Evolutionary conservation across 2,888 invertebrate genomes (phyloP), one percentile per base, ranked within the genome.

Genomic region (Osmoderma eremita): DNA sequence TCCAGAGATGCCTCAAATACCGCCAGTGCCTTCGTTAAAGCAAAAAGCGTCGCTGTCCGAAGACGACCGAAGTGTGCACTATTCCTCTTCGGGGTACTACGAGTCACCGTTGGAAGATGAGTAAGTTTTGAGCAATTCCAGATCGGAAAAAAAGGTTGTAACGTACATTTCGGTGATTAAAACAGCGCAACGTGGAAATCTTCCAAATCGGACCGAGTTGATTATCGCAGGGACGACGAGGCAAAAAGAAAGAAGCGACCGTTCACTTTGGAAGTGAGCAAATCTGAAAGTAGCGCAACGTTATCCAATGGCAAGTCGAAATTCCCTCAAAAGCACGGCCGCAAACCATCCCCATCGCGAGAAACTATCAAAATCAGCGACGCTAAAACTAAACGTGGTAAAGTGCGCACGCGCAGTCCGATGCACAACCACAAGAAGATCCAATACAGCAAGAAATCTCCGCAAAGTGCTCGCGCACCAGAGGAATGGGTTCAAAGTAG

Each of bases 11-110:
- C 77, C 77, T 73, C 80, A 80, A 67, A 78, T 79, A 78, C 78
- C 79, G 71, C 72, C 76, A 75, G 77, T 77, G 77, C 77, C 78
- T 77, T 76, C 76, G 70, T 70, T 71, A 65, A 75, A 75, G 73
- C 73, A 75, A 70, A 76, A 78, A 73, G 78, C 78, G 72, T 85
- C 88, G 83, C 83, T 84, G 63, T 90, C 90, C 5, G 90, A 90
- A 75, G 90, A 90, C 75, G 90, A 90, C 78, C 83, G 88, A 78
- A 90, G 89, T 81, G 88, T 70, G 67, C 88, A 89, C 70, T 90
- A 90, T 79, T 90, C 90, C 36, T 90, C 90, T 3, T 90, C 91
- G 2, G 91, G 91, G 0, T 90, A 91, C 79, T 90, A 90, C 77
- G 91, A 91, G 80, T 90, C 90, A 78, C 90, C 90, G 12, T 86